Conservation (phyloP, 2,888 invertebrate species). For the Cryptocephalus primarius region DNA sequence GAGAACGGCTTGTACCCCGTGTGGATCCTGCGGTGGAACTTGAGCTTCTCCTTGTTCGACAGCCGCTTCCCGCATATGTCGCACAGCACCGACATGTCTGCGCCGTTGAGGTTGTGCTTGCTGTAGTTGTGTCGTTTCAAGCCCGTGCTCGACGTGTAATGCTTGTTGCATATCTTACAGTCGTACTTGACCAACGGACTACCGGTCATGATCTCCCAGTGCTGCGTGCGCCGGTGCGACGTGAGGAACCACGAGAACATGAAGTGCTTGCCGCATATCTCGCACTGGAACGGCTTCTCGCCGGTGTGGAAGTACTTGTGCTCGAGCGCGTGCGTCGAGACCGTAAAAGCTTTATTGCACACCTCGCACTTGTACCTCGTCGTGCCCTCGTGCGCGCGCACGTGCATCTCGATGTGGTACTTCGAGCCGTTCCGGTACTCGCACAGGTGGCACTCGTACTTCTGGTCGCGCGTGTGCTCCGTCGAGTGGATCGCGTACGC, state of each 20-base stretch:
- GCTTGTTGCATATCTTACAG: conserved; percentile 32
- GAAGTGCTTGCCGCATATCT: conserved; percentile 45
- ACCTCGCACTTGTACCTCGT: conserved; percentile 38
- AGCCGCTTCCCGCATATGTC: conserved; percentile 47
- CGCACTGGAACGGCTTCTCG: conserved; percentile 40
- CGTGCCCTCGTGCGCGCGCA: conserved; percentile 36
- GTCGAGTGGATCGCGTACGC: conserved; percentile 29
- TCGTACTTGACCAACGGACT: conserved; percentile 36
- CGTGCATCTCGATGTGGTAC: conserved; percentile 33
- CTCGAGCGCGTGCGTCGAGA: conserved; percentile 41
- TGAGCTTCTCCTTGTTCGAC: conserved; percentile 40
- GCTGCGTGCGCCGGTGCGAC: conserved; percentile 40
- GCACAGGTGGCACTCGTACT: conserved; percentile 29
- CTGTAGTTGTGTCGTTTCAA: conserved; percentile 28
- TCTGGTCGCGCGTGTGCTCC: conserved; percentile 24
- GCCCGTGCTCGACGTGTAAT: conserved; percentile 30
- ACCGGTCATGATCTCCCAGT: conserved; percentile 36
- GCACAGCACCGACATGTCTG: conserved; percentile 37
- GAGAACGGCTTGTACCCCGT: conserved; percentile 41
- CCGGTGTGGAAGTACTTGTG: conserved; percentile 41
- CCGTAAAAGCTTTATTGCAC: conserved; percentile 39
- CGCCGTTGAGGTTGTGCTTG: conserved; percentile 36
- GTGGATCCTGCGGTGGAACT: conserved; percentile 43
- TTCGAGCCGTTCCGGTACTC: conserved; percentile 26
- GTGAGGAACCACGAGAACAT: conserved; percentile 43